Percentiles rank a stretch among this genome's conserved stretches.
These are phyloP conservation scores for Decapterus maruadsi DNA, from an alignment of 2,797 vertebrate species.

Conservation along the genomic window DNA sequence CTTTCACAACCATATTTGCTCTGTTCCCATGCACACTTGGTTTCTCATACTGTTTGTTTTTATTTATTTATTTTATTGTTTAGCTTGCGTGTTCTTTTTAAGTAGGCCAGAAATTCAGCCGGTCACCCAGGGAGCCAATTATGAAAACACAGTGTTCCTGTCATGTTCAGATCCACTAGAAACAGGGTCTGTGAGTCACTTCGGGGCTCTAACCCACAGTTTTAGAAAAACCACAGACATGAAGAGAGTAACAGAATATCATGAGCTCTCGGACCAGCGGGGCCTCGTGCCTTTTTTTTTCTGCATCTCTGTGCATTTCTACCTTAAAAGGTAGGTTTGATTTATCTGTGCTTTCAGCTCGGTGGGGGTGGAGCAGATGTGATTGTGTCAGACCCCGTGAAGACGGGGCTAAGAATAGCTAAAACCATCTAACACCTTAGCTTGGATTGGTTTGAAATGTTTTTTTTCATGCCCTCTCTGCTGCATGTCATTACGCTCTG, in stretches of 20 bases:
- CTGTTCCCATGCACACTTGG: not conserved
- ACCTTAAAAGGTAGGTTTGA: conserved; percentile 77
- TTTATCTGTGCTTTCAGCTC: conserved; percentile 64
- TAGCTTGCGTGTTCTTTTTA: conserved; percentile 30
- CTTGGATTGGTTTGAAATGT: conserved; percentile 50
- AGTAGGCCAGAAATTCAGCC: conserved; percentile 35
- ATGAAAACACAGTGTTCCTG: conserved; percentile 15
- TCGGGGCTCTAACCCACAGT: conserved; percentile 21
- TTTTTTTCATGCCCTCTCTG: conserved; percentile 36
- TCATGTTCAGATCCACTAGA: conserved; percentile 30
- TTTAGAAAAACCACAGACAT: conserved; percentile 35
- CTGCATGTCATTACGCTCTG: conserved; percentile 21
- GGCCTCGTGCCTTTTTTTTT: conserved; percentile 32
- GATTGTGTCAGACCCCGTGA: conserved; percentile 65
- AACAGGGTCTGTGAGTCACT: conserved; percentile 30
- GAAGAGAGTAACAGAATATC: conserved; percentile 29
- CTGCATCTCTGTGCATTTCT: conserved; percentile 52
- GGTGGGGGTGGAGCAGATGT: conserved; percentile 62
- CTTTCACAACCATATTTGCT: not conserved
- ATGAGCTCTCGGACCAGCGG: conserved; percentile 16
- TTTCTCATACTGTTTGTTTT: conserved; percentile 10
- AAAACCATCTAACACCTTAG: conserved; percentile 53
- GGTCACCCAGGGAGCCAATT: conserved; percentile 39
- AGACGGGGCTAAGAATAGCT: conserved; percentile 71
- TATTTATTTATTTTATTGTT: not conserved